Evolutionary conservation across 2,113 vertebrate genomes (phyloP), one percentile per base, ranked within the genome.

Genomic region (Pollimyrus isidori): DNA sequence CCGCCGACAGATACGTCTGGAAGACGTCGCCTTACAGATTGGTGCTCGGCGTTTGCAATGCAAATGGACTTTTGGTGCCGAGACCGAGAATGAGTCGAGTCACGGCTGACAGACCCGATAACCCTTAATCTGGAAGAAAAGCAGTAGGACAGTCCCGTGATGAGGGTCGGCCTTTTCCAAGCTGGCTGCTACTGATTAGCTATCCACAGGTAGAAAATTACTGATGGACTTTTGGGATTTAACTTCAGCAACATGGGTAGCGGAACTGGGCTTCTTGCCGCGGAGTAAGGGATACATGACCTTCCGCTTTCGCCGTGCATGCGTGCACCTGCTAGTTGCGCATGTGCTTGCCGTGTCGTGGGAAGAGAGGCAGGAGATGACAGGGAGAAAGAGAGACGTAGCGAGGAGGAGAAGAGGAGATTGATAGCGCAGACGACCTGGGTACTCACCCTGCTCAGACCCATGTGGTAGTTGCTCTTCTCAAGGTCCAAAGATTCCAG

Each of bases 381-480:
- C 10, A 69, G 62, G 3, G 73, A 80, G 42, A 45, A 4, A 39
- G 35, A 42, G 13, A 42, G 9, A 39, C 3, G 30, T 7, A 42
- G 50, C 3, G 3, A 73, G 23, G 45, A 48, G 46, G 26, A 15
- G 5, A 45, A 88, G 7, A 9, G 50, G 11, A 45, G 30, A 4
- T 17, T 45, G 19, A 52, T 13, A 80, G 76, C 15, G 19, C 17
- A 21, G 17, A 3, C 15, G 3, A 52, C 52, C 35, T 10, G 11
- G 39, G 1, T 45, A 94, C 96, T 91, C 94, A 99, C 98, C 96
- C 97, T 95, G 94, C 98, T 99, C 86, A 99, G 92, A 7, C 98
- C 98, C 97, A 99, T 97, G 94, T 98, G 97, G 92, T 96, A 97
- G 93, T 94, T 98, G 95, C 97, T 99, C 93, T 97, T 98, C 95